Conservation (phyloP, 2,797 vertebrate species). For the Muscicapa striata region DNA sequence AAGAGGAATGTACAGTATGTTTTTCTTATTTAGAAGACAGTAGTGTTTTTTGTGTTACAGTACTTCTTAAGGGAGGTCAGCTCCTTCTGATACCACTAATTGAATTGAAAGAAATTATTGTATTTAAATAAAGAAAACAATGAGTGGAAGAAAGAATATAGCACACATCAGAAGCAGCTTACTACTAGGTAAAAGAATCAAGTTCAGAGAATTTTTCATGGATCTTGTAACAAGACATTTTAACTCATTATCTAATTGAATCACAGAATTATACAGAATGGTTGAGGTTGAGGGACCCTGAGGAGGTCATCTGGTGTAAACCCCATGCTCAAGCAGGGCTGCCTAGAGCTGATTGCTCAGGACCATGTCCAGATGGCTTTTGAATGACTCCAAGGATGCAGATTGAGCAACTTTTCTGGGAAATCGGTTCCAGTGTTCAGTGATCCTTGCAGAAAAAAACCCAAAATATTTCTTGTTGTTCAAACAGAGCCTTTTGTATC, state of each 20-base stretch:
- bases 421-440: not conserved
- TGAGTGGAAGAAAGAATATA: not conserved
- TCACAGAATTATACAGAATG: not conserved
- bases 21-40: not conserved
- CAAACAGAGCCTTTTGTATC: not conserved
- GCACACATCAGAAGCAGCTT: not conserved
- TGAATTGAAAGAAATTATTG: not conserved
- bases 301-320: not conserved
- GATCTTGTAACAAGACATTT: not conserved
- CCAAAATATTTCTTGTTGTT: not conserved
- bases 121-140: not conserved
- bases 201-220: not conserved
- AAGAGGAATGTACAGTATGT: not conserved
- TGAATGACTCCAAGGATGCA: not conserved
- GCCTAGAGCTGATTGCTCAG: not conserved
- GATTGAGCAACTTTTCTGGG: not conserved
- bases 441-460: not conserved
- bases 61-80: not conserved
- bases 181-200: not conserved
- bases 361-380: not conserved
- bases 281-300: not conserved
- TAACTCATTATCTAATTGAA: not conserved
- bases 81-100: not conserved
- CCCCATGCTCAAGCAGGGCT: accelerated
- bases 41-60: not conserved